phyloP scores from a whole-genome alignment of 2,888 invertebrate species.

The Eubasilissa splendida region DNA sequence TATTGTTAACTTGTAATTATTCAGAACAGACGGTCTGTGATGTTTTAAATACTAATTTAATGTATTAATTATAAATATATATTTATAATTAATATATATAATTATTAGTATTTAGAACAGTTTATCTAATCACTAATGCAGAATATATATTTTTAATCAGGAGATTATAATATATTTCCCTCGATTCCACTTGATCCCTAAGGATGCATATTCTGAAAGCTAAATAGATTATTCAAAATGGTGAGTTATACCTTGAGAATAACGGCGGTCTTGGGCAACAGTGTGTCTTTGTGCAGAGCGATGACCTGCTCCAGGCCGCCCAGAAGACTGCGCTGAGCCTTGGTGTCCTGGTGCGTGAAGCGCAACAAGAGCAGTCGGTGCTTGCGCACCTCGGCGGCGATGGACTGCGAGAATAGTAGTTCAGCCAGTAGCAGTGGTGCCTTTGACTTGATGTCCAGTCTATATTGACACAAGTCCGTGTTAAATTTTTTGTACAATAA shows the following conservation, averaged over 20 bases:
- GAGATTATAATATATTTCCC: too few relatives aligned
- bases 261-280: conserved; percentile 91
- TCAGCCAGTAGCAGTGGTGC: conserved; percentile 95
- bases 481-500: neutral
- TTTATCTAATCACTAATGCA: too few relatives aligned
- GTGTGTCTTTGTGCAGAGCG: conserved; percentile 81
- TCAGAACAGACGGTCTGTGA: too few relatives aligned
- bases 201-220: neutral
- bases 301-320: conserved; percentile 96
- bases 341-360: conserved; percentile 85
- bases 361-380: conserved; percentile 86
- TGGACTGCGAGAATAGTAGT: conserved; percentile 82
- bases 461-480: conserved; percentile 56
- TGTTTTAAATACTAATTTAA: too few relatives aligned
- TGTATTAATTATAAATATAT: too few relatives aligned
- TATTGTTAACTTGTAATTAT: too few relatives aligned
- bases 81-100: too few relatives aligned
- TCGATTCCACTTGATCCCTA: too few relatives aligned
- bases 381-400: conserved; percentile 81
- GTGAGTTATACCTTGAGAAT: conserved; percentile 79
- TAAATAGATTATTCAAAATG: neutral
- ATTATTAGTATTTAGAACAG: too few relatives aligned
- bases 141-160: too few relatives aligned
- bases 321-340: conserved; percentile 92
- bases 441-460: conserved; percentile 93